phyloP scores from a whole-genome alignment of 2,797 vertebrate genomes.

The Coregonus ussuriensis region DNA sequence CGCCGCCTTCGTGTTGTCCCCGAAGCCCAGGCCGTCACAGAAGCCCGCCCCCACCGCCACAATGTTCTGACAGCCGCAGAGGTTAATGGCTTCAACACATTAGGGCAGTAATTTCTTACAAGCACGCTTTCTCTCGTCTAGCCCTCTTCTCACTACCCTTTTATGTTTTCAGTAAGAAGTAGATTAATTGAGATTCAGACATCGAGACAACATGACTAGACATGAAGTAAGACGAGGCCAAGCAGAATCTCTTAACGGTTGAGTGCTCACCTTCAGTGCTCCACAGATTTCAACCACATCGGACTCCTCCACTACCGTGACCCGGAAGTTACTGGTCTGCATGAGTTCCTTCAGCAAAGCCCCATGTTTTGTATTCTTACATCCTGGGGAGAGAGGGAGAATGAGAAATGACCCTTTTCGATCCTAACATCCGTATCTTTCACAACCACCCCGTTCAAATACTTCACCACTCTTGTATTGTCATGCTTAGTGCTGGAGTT shows the following conservation, averaged over 20 bases:
- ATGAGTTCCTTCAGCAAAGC: slow-evolving; percentile 90
- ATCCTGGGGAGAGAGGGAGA: slow-evolving; percentile 72
- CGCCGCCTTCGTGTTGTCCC: slow-evolving; percentile 95
- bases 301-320: slow-evolving; percentile 89
- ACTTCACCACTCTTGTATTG: neutral
- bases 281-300: slow-evolving; percentile 98
- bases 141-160: neutral
- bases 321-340: slow-evolving; percentile 91
- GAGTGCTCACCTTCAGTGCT: slow-evolving; percentile 87
- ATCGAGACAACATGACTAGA: neutral
- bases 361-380: slow-evolving; percentile 83
- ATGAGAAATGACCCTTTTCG: neutral
- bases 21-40: slow-evolving; percentile 94
- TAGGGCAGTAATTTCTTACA: neutral
- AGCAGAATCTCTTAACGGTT: neutral
- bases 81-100: neutral
- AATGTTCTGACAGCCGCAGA: slow-evolving; percentile 79
- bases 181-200: neutral
- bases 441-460: neutral
- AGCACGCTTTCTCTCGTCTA: neutral
- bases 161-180: neutral
- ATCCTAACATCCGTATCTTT: neutral
- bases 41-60: slow-evolving; percentile 95
- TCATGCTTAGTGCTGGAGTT: too few relatives aligned
- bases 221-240: neutral